Conservation (phyloP, 2,888 invertebrate genomes). For the Drosophila merina region DNA sequence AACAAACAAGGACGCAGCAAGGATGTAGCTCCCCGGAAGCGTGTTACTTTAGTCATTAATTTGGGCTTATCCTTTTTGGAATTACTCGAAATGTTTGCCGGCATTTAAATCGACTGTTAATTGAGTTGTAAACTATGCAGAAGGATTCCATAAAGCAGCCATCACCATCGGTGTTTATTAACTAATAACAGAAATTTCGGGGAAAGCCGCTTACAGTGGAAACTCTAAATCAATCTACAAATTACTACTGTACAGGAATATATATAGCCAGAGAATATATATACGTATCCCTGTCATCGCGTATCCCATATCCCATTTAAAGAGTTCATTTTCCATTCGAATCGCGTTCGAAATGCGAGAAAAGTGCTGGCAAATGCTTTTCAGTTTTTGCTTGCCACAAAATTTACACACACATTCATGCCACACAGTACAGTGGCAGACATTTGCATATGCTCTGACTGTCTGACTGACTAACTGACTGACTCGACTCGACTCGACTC, state of each 20-base stretch:
- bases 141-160: background rate
- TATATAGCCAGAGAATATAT: slow-evolving; percentile 1
- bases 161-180: background rate
- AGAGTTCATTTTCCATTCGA: slow-evolving; percentile 71
- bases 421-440: background rate
- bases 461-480: slow-evolving; percentile 19
- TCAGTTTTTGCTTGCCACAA: slow-evolving; percentile 38
- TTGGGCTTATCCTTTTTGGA: background rate
- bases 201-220: background rate
- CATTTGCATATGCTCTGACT: slow-evolving; percentile 36
- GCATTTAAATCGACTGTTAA: slow-evolving; percentile 7
- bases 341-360: slow-evolving; percentile 58
- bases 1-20: background rate
- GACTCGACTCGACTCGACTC: slow-evolving; percentile 2
- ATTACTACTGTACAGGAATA: background rate
- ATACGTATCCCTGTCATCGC: slow-evolving; percentile 35
- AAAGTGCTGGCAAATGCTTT: slow-evolving; percentile 50
- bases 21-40: background rate
- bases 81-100: background rate
- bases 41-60: slow-evolving; percentile 23
- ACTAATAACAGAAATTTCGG: background rate
- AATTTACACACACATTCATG: slow-evolving; percentile 15
- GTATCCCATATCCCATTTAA: slow-evolving; percentile 56
- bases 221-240: background rate
- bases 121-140: slow-evolving; percentile 7